Percentiles rank a stretch among this genome's conserved stretches.
Conservation (phyloP, 1,140 invertebrate species). For the Danaus melanippus region DNA sequence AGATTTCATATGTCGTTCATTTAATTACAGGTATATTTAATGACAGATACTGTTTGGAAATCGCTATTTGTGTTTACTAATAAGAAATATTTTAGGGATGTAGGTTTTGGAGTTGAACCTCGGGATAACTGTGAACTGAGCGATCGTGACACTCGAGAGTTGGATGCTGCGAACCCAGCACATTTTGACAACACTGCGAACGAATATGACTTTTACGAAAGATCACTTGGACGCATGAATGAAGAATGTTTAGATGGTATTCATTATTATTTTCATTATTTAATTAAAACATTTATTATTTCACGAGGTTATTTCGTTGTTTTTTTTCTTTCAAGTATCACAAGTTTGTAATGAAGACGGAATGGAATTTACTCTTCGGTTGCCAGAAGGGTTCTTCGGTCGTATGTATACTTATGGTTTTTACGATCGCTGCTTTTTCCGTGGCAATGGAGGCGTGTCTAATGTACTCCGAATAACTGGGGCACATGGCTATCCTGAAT, state of each 20-base stretch:
- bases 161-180: constrained; percentile 85
- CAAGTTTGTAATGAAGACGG: constrained; percentile 94
- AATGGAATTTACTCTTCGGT: constrained; percentile 92
- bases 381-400: constrained; percentile 90
- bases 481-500: constrained; percentile 91
- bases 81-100: constrained; percentile 45
- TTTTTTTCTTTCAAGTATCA: constrained; percentile 76
- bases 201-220: constrained; percentile 88
- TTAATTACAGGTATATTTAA: constrained; percentile 81
- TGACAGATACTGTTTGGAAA: constrained; percentile 7
- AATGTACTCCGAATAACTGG: constrained; percentile 90
- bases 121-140: constrained; percentile 92
- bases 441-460: constrained; percentile 87
- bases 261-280: background rate
- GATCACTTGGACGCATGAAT: constrained; percentile 79
- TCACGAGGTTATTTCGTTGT: constrained; percentile 1
- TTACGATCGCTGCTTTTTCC: constrained; percentile 92
- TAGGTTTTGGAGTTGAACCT: constrained; percentile 76
- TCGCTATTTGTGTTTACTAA: constrained; percentile 5
- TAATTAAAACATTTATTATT: background rate
- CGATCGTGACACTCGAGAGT: constrained; percentile 86
- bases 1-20: constrained; percentile 90
- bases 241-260: constrained; percentile 88
- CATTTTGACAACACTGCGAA: constrained; percentile 88
- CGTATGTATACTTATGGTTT: constrained; percentile 93